Percentiles rank a stretch among this genome's conserved stretches.
These are phyloP conservation scores for Laterallus jamaicensis DNA, from an alignment of 2,113 vertebrate species.

Conservation along the genomic window DNA sequence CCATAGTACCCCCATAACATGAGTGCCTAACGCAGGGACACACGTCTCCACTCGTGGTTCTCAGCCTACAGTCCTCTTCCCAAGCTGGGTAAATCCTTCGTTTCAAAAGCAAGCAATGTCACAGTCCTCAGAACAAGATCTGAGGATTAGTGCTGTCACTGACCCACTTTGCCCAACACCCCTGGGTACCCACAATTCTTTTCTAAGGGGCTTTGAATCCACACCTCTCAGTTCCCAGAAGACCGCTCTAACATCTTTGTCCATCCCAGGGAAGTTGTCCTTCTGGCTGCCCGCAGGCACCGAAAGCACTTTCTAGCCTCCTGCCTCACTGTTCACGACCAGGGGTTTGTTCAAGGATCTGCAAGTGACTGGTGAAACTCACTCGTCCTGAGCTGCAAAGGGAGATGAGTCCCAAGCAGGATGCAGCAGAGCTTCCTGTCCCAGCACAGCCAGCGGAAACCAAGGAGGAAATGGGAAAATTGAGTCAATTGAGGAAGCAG, in stretches of 20 bases:
- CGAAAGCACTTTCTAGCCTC: neutral
- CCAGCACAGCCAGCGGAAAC: neutral
- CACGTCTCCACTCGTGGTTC: neutral
- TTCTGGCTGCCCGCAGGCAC: neutral
- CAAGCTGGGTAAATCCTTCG: neutral
- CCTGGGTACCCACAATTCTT: neutral
- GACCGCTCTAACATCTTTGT: neutral
- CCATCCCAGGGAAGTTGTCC: neutral
- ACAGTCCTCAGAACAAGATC: neutral
- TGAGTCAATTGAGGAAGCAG: neutral
- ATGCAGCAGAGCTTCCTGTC: neutral
- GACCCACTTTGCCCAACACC: neutral
- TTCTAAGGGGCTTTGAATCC: neutral
- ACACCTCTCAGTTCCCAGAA: neutral
- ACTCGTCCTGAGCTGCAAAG: neutral
- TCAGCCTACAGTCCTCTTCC: neutral
- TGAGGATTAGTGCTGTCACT: neutral
- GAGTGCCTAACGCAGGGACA: neutral
- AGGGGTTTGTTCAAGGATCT: neutral
- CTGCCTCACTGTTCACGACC: neutral
- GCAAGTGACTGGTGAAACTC: neutral
- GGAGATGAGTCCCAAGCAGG: neutral
- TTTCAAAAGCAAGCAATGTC: neutral
- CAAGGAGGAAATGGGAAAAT: constrained; percentile 4
- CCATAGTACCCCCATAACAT: fast-evolving